Evolutionary conservation across 2,113 vertebrate species (phyloP).

Genomic region (Emydura subglobosa): DNA sequence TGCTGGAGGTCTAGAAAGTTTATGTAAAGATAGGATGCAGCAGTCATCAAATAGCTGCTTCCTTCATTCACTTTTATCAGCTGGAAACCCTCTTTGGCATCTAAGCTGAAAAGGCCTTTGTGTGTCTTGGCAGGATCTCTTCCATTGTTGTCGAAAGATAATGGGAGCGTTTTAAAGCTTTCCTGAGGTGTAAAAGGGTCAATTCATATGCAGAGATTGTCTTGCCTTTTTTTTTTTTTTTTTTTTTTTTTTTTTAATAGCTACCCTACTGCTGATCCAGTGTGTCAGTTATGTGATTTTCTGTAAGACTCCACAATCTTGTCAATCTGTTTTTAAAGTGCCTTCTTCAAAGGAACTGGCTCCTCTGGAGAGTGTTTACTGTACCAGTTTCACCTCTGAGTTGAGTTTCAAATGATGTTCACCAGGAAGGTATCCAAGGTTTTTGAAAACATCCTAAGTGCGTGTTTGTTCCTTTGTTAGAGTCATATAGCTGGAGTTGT

Average conservation of each 20-base stretch:
- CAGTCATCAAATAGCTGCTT: neutral
- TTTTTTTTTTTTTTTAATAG: neutral
- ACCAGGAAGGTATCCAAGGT: neutral
- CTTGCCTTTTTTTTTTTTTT: neutral
- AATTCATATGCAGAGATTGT: neutral
- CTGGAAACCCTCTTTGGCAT: neutral
- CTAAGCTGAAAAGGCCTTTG: neutral
- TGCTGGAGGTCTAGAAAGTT: neutral
- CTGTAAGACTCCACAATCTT: neutral
- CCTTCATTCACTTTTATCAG: neutral
- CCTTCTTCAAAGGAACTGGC: neutral
- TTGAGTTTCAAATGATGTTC: neutral
- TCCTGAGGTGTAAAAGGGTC: neutral
- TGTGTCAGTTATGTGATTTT: neutral
- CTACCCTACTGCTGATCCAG: neutral
- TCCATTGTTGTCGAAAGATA: neutral
- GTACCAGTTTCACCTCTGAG: neutral
- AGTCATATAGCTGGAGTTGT: neutral
- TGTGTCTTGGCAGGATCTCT: neutral
- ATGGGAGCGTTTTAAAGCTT: rapidly evolving
- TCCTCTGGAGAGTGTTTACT: neutral
- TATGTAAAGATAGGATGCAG: neutral
- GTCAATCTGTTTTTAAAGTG: neutral
- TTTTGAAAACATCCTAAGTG: neutral
- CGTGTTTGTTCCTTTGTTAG: neutral